A percentile compares a stretch with the other conserved stretches of the same genome.
Conservation (phyloP, 2,113 vertebrate species). For the Neolamprologus sp. region DNA sequence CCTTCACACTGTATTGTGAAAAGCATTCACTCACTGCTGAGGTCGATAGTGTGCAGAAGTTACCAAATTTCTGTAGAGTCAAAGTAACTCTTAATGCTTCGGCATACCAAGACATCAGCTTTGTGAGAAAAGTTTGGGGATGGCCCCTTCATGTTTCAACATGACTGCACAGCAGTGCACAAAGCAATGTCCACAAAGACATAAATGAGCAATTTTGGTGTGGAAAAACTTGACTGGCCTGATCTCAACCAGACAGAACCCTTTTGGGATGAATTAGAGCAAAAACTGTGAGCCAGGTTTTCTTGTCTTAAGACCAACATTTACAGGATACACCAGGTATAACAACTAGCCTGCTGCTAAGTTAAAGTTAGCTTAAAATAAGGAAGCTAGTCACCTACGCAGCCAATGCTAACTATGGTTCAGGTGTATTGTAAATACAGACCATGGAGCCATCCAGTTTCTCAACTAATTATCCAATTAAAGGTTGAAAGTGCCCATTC, state of each 20-base stretch:
- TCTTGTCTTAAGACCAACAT: neutral
- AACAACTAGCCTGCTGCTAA: neutral
- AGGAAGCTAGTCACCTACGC: neutral
- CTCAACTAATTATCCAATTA: neutral
- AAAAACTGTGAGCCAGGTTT: neutral
- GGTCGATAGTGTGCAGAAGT: neutral
- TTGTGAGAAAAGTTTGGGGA: neutral
- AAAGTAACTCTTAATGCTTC: neutral
- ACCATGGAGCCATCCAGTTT: neutral
- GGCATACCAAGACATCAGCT: neutral
- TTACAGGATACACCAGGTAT: neutral
- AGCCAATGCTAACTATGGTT: neutral
- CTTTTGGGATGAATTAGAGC: neutral
- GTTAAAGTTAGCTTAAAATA: neutral
- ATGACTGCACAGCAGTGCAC: neutral
- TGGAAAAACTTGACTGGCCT: neutral
- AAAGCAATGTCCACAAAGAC: neutral
- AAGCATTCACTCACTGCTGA: neutral
- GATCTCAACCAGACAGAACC: neutral
- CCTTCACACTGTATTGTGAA: neutral
- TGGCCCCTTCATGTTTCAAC: neutral
- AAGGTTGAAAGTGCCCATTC: neutral
- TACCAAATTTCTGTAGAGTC: neutral
- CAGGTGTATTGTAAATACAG: neutral
- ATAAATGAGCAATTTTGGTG: neutral